A percentile compares a stretch with the other conserved stretches of the same genome.
Conservation (phyloP, 2,797 vertebrate species). For the Oceanodroma leucorhoa region DNA sequence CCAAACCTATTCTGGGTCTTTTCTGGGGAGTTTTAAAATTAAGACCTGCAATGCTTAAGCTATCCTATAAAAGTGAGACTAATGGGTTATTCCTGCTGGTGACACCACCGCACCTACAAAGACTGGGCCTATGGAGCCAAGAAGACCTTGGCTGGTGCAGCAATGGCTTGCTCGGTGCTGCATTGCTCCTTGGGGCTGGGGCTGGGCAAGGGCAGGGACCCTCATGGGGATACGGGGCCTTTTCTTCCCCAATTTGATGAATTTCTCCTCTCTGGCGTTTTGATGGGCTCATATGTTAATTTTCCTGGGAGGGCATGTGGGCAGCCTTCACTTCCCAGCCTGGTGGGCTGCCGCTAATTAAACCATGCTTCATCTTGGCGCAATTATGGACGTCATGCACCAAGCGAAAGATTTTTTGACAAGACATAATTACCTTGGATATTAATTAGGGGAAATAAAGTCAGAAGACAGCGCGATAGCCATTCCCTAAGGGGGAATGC, state of each 20-base stretch:
- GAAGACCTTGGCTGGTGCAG: background rate
- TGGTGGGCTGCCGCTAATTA: background rate
- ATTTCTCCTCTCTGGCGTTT: background rate
- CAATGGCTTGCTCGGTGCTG: rapidly evolving
- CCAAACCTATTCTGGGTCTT: background rate
- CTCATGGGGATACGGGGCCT: background rate
- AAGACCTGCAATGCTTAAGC: background rate
- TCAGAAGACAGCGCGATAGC: rapidly evolving
- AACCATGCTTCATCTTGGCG: rapidly evolving
- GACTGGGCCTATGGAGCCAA: background rate
- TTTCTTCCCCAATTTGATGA: background rate
- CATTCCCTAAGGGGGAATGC: background rate
- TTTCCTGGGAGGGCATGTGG: background rate
- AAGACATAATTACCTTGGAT: background rate
- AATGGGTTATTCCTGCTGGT: rapidly evolving
- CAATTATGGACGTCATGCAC: rapidly evolving
- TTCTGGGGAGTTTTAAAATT: background rate
- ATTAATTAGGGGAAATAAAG: background rate
- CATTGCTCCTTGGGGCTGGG: rapidly evolving
- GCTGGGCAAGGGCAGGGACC: background rate
- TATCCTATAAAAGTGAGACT: background rate
- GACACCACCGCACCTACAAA: rapidly evolving
- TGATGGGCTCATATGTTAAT: constrained; percentile 33
- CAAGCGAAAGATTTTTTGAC: rapidly evolving
- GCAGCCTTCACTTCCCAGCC: background rate